phyloP scores from a whole-genome alignment of 2,888 invertebrate genomes.

The Argyra leucocephala region DNA sequence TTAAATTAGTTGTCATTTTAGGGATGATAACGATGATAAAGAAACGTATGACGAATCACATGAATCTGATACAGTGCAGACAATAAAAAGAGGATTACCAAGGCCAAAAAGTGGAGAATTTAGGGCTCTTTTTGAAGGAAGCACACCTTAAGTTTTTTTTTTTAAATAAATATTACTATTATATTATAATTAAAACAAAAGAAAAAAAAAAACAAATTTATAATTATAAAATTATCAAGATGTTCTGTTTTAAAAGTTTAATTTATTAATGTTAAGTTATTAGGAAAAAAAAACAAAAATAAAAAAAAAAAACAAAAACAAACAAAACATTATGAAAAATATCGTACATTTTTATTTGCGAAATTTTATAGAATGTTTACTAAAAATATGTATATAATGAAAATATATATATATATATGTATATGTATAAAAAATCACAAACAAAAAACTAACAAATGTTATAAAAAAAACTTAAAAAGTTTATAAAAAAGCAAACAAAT shows the following conservation, averaged over 20 bases:
- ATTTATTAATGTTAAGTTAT: constrained; percentile 3
- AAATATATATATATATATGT: not conserved
- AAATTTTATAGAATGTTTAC: constrained; percentile 6
- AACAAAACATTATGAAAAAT: constrained; percentile 3
- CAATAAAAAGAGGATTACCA: constrained; percentile 43
- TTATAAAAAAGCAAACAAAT: constrained; percentile 1
- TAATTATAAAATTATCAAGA: not conserved
- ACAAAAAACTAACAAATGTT: not conserved
- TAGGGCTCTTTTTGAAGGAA: constrained; percentile 44
- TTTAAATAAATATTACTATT: not conserved
- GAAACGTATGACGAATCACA: constrained; percentile 29
- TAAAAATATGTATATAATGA: not conserved
- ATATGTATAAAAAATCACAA: not conserved
- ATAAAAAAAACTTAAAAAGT: constrained; percentile 3
- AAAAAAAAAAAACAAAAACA: not conserved
- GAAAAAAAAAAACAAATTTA: not conserved
- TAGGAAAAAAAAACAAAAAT: not conserved
- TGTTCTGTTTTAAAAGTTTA: constrained; percentile 6
- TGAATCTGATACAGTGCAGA: constrained; percentile 42
- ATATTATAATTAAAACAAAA: not conserved
- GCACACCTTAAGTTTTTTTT: constrained; percentile 37
- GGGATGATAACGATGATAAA: constrained; percentile 9
- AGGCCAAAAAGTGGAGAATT: constrained; percentile 44
- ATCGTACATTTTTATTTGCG: constrained; percentile 6
- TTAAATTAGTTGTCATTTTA: constrained; percentile 6